Base-by-base conservation (phyloP, 2,888 invertebrate species). In the Eupithecia pulchellata region DNA sequence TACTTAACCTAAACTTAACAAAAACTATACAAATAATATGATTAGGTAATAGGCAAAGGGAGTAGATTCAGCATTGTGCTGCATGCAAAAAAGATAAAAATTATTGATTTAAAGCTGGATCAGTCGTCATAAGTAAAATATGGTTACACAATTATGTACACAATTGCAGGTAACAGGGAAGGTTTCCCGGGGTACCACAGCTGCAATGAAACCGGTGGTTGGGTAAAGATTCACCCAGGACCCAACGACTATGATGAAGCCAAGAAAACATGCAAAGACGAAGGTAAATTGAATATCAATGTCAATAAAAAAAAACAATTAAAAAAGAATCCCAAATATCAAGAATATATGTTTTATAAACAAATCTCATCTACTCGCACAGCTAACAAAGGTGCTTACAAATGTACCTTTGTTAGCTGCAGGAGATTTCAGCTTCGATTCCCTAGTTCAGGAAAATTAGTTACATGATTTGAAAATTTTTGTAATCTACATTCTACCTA, bases 181-280 rank as follows among this genome's bases (percentile, higher is more conserved):
- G 58, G 58, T 9, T 30, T 9, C 20, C 58, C 58, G 0, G 58
- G 30, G 32, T 60, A 60, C 58, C 29, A 60, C 30, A 17, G 58
- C 20, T 60, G 58, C 58, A 60, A 60, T 30, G 58, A 60, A n/a
- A 30, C 29, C 58, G 30, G 30, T 1, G 58, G 58, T 3, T 60
- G 58, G 58, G 58, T 60, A 17, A 60, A 60, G 58, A 9, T 60
- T 9, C 58, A 60, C 30, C 58, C 58, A 60, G 58, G 30, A n/a
- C 58, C 29, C 11, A 30, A 29, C 0, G 30, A 29, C n/a, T 30
- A 60, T 17, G 58, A 60, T 60, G 58, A 60, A 17, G 58, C 58
- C 17, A 60, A 60, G n/a, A 30, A 60, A 32, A 60, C 17, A n/a
- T 60, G 58, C 58, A 0, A 60, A 6, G n/a, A 30, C 0, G 58